phyloP scores from a whole-genome alignment of 1,140 invertebrate species.

The Acyrthosiphon pisum region DNA sequence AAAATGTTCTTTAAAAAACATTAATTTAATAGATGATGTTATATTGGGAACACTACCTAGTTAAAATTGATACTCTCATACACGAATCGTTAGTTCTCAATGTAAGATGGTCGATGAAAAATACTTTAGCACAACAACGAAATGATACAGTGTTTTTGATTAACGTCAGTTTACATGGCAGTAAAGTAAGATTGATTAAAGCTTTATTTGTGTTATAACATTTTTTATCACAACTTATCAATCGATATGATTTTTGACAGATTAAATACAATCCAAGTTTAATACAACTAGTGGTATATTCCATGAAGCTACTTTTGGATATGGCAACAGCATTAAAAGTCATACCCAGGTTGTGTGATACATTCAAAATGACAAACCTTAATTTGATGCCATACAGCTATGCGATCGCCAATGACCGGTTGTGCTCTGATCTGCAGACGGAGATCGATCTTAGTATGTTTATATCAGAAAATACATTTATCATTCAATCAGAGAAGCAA shows the following conservation, averaged over 20 bases:
- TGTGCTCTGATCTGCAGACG: not conserved
- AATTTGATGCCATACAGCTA: not conserved
- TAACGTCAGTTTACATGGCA: not conserved
- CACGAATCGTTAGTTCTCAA: conserved; percentile 78
- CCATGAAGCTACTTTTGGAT: conserved; percentile 65
- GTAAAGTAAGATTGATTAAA: not conserved
- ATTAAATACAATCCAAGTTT: not conserved
- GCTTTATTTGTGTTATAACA: not conserved
- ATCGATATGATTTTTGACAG: not conserved
- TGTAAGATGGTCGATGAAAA: conserved; percentile 76
- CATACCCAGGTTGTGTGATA: conserved; percentile 16
- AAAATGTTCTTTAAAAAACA: not conserved
- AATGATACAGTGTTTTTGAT: not conserved
- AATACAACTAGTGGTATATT: not conserved
- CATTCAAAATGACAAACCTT: not conserved
- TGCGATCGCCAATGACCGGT: not conserved
- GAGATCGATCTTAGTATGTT: not conserved
- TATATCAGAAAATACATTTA: not conserved
- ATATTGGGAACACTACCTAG: conserved; percentile 81
- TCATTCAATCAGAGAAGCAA: not conserved
- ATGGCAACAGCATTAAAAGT: not conserved
- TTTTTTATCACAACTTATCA: not conserved
- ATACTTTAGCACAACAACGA: conserved; percentile 71
- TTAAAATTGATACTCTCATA: conserved; percentile 77
- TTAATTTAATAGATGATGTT: conserved; percentile 69